Base-by-base conservation (phyloP, 2,888 invertebrate species). In the Scaptodrosophila latifasciaeformis region DNA sequence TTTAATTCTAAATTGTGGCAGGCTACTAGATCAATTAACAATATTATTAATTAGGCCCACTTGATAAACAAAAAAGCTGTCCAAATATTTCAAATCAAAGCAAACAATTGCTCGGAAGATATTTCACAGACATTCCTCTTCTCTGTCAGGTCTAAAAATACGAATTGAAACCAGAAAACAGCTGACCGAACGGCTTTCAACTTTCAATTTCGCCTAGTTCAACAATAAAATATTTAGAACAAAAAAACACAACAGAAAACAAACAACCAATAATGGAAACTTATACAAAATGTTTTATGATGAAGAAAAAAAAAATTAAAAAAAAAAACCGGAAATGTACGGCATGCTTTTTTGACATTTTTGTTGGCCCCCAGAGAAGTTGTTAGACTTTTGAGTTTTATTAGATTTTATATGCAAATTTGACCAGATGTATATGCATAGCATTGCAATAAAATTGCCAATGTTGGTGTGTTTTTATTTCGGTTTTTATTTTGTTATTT, bases 321-420 rank as follows among this genome's bases (percentile, higher is more conserved):
- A 45, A 53, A 56, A 61, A 61, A 58, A 57, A 69, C 68, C 68
- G 65, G 68, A 66, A 65, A 66, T 61, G 45, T 47, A 53, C 24
- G 34, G 21, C 54, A 43, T 54, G 54, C 10, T 9, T 13, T n/a
- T n/a, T 43, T 43, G 43, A 29, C 43, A 27, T 37, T 37, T 37
- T 37, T 37, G 37, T 1, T 10, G 10, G n/a, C 19, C 12, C 21
- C n/a, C 56, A 35, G 35, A n/a, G 12, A 35, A 35, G 31, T 31
- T 29, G 21, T 30, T 31, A 46, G 35, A 46, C 27, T 55, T 49
- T 19, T 42, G 44, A 56, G 56, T 43, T 56, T 56, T 60, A 55
- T 9, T 46, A 39, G 47, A 56, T 50, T 62, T 56, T 31, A 50
- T 62, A 61, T 61, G 62, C 60, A 61, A 61, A 62, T 61, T n/a